phyloP scores from a whole-genome alignment of 2,888 invertebrate species.

The Ptychoptera albimana region DNA sequence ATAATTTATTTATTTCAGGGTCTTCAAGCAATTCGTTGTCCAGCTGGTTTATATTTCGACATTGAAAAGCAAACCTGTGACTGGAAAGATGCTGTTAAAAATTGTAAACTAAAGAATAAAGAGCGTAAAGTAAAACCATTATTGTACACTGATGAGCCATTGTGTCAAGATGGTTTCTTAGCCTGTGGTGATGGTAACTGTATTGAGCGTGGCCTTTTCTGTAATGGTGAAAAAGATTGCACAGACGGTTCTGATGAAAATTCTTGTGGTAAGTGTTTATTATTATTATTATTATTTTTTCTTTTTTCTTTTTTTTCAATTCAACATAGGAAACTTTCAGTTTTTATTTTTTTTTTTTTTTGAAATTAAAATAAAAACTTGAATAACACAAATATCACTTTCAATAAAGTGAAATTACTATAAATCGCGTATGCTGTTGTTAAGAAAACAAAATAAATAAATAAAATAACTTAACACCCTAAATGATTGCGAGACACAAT shows the following conservation, averaged over 20 bases:
- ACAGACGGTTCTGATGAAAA: constrained; percentile 80
- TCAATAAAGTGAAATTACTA: no score
- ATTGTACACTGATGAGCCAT: constrained; percentile 75
- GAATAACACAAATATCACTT: no score
- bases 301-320: constrained; percentile 7
- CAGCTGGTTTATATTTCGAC: constrained; percentile 82
- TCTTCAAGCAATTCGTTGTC: constrained; percentile 83
- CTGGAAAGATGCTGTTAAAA: constrained; percentile 87
- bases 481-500: no score
- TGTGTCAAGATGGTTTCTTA: constrained; percentile 72
- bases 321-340: no score
- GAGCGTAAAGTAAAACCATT: constrained; percentile 76
- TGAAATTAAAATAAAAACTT: no score
- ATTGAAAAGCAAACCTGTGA: constrained; percentile 91
- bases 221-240: constrained; percentile 85
- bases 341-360: no score
- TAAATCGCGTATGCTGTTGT: no score
- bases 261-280: constrained; percentile 58
- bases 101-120: constrained; percentile 80
- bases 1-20: constrained; percentile 38
- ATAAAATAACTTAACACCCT: no score
- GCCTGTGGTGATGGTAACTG: constrained; percentile 80
- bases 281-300: constrained; percentile 16
- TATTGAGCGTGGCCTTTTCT: constrained; percentile 79
- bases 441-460: no score